Evolutionary conservation across 2,797 vertebrate species (phyloP), one percentile per base, ranked within the genome.

Genomic region (Spinus olivaceus): DNA sequence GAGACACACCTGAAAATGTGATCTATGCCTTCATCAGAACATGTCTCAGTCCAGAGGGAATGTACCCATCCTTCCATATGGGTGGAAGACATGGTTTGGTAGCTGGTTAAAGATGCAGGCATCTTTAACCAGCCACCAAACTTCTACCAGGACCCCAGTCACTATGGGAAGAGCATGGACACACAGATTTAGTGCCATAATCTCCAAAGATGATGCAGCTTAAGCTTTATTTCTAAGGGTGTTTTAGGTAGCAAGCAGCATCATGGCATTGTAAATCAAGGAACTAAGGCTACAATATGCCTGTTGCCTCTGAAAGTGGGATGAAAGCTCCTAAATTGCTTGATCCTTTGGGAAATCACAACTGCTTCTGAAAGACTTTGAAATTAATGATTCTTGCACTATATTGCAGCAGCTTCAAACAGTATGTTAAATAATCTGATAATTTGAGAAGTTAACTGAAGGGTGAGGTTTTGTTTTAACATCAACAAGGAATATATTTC

Each of bases 341-440:
- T 42, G 32, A 30, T 72, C 44, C 5, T 81, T 76, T 77, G 59
- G 32, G 78, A 95, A 92, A 92, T 70, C 64, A 60, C 28, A 90
- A 25, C n/a, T 87, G 2, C 12, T 70, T 82, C 32, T 49, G 59
- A 79, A 88, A 84, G 25, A 42, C 32, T 77, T 91, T n/a, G 46
- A 89, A 87, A 89, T 73, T 42, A 80, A 77, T 82, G 67, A 17
- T 37, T 17, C 22, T 94, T 70, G 24, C 14, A 39, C 19, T 46
- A 8, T 14, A 42, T 6, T 70, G 27, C 17, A 73, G 41, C 19
- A 46, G 13, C 19, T 85, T 77, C 56, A 51, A 84, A 82, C 9
- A 44, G 12, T 28, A 60, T 16, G 7, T 49, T 88, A 71, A 92
- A 90, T 69, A 76, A 74, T 32, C 24, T 57, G 21, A 63, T 41